Evolutionary conservation across 2,113 vertebrate species (phyloP).

Genomic region (Toxotes chatareus): DNA sequence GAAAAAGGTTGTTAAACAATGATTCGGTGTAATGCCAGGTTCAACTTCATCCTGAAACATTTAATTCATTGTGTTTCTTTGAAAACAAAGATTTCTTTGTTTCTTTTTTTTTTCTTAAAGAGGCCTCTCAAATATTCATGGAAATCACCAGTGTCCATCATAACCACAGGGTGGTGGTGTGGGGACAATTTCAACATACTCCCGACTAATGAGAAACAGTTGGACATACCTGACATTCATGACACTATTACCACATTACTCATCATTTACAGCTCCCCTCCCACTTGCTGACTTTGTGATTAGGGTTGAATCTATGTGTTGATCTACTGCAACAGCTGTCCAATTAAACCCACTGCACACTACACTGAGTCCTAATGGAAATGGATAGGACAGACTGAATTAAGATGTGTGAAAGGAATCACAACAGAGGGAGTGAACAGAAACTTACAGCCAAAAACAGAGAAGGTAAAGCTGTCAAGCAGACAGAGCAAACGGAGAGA

Average conservation of each 20-base stretch:
- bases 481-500: constrained; percentile 63
- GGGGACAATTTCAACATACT: not conserved
- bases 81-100: not conserved
- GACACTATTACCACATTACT: constrained; percentile 32
- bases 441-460: constrained; percentile 81
- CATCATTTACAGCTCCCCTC: constrained; percentile 27
- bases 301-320: not conserved
- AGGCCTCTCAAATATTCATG: not conserved
- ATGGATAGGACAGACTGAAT: not conserved
- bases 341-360: not conserved
- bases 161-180: constrained; percentile 65
- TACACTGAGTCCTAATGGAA: not conserved
- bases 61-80: not conserved
- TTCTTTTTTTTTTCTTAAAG: not conserved
- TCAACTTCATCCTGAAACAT: not conserved
- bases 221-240: constrained; percentile 56
- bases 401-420: constrained; percentile 7
- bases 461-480: constrained; percentile 66
- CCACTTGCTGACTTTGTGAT: not conserved
- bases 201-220: constrained; percentile 59
- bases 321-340: not conserved
- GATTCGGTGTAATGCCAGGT: not conserved
- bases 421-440: constrained; percentile 33
- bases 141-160: not conserved
- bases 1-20: no score